phyloP scores from a whole-genome alignment of 2,888 invertebrate species.

The Drosophila percnosoma region DNA sequence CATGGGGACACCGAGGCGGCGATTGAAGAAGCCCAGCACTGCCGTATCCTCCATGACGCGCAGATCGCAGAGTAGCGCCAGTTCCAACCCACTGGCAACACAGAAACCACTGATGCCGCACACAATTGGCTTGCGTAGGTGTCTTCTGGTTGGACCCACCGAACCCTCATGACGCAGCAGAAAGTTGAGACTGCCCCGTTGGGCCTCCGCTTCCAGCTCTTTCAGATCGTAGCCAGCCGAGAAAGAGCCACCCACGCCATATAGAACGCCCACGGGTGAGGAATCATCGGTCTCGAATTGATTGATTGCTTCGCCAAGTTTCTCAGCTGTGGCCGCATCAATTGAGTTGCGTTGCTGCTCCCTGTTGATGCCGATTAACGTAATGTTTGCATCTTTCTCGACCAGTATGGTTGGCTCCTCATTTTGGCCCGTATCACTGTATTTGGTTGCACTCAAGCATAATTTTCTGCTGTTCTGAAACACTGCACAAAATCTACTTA shows the following conservation, averaged over 20 bases:
- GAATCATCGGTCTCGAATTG: constrained; percentile 91
- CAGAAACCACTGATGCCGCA: constrained; percentile 96
- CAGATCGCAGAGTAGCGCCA: constrained; percentile 96
- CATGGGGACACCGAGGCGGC: constrained; percentile 94
- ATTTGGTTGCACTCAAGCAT: constrained; percentile 17
- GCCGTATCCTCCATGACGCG: constrained; percentile 95
- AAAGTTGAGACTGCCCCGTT: constrained; percentile 75
- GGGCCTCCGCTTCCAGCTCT: constrained; percentile 86
- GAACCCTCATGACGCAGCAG: constrained; percentile 85
- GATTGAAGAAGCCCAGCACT: constrained; percentile 91
- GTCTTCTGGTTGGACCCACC: constrained; percentile 88
- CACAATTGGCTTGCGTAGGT: constrained; percentile 93
- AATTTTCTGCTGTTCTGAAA: constrained; percentile 18
- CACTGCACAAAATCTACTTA: constrained; percentile 19
- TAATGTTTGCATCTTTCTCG: constrained; percentile 89
- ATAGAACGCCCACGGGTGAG: constrained; percentile 90
- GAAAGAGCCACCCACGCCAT: constrained; percentile 96
- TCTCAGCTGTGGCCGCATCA: constrained; percentile 88
- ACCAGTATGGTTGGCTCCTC: constrained; percentile 81
- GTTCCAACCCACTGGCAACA: constrained; percentile 95
- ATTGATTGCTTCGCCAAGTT: constrained; percentile 89
- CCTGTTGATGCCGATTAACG: constrained; percentile 93
- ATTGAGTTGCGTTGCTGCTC: constrained; percentile 93
- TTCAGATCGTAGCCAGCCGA: constrained; percentile 95
- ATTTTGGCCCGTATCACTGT: constrained; percentile 3